phyloP scores from a whole-genome alignment of 2,797 vertebrate genomes.

The Pantherophis alleghaniensis region DNA sequence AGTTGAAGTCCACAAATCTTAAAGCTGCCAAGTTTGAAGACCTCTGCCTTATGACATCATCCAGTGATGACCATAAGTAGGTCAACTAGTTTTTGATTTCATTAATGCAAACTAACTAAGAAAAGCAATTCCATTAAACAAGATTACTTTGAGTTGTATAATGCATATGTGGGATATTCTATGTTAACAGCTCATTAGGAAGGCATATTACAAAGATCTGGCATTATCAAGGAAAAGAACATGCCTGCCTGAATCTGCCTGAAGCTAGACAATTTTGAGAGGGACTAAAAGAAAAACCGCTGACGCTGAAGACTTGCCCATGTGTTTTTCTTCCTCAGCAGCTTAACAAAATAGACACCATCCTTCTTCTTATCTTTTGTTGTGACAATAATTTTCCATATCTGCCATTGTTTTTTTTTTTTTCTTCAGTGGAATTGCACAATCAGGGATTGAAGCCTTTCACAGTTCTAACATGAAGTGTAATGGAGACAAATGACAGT shows the following conservation, averaged over 20 bases:
- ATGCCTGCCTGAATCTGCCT: neutral
- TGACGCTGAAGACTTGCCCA: neutral
- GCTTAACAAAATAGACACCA: neutral
- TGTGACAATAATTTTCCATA: neutral
- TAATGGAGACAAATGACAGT: conserved; percentile 79
- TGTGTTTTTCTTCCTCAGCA: neutral
- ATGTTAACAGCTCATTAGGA: neutral
- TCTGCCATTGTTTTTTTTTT: neutral
- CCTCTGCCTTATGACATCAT: too few relatives aligned
- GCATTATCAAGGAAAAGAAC: neutral
- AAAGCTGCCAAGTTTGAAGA: too few relatives aligned
- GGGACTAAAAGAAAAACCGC: neutral
- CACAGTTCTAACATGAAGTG: conserved; percentile 69
- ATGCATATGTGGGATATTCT: neutral
- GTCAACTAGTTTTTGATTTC: neutral
- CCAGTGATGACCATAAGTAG: neutral
- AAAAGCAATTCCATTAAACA: neutral
- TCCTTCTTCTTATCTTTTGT: conserved; percentile 12
- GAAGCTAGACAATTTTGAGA: neutral
- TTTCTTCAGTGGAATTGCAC: neutral
- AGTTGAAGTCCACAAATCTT: too few relatives aligned
- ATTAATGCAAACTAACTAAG: neutral
- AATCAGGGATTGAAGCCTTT: conserved; percentile 75
- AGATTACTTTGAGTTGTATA: neutral
- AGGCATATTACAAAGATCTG: neutral